A percentile compares a stretch with the other conserved stretches of the same genome.
phyloP scores from a whole-genome alignment of 2,888 invertebrate genomes.

The Aproaerema taeniolella region DNA sequence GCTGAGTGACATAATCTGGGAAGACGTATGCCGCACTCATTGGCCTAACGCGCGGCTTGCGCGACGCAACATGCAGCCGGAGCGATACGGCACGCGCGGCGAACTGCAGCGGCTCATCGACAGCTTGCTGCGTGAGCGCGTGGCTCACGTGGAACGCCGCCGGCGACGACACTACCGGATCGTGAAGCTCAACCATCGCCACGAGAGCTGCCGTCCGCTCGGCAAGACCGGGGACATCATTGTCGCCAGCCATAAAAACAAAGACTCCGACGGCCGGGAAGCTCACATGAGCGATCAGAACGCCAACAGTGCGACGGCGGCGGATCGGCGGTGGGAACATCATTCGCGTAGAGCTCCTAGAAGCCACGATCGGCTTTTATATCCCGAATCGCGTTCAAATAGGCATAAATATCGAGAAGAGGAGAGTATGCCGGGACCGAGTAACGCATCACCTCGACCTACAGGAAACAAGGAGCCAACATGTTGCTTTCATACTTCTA shows the following conservation, averaged over 20 bases:
- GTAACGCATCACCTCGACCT: constrained; percentile 36
- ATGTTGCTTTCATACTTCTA: constrained; percentile 51
- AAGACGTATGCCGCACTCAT: constrained; percentile 69
- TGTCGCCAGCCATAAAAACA: constrained; percentile 65
- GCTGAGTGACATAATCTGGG: constrained; percentile 69
- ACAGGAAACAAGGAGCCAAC: constrained; percentile 42
- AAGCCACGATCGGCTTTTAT: constrained; percentile 43
- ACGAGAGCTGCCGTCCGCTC: constrained; percentile 55
- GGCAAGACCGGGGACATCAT: constrained; percentile 71
- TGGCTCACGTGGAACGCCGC: constrained; percentile 63
- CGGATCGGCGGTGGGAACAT: constrained; percentile 36
- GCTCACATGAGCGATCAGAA: constrained; percentile 41
- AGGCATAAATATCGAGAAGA: constrained; percentile 35
- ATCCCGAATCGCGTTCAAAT: constrained; percentile 31
- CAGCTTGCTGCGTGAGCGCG: constrained; percentile 57
- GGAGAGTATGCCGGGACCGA: constrained; percentile 54
- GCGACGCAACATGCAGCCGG: constrained; percentile 47
- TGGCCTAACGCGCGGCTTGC: constrained; percentile 63
- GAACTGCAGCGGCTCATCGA: constrained; percentile 65
- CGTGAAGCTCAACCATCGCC: constrained; percentile 62
- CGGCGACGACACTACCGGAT: constrained; percentile 66
- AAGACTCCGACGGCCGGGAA: constrained; percentile 39
- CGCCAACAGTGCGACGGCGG: constrained; percentile 35
- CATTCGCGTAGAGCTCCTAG: constrained; percentile 32
- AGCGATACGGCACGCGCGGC: constrained; percentile 48